Conservation (phyloP, 2,113 vertebrate genomes). For the Steatornis caripensis region DNA sequence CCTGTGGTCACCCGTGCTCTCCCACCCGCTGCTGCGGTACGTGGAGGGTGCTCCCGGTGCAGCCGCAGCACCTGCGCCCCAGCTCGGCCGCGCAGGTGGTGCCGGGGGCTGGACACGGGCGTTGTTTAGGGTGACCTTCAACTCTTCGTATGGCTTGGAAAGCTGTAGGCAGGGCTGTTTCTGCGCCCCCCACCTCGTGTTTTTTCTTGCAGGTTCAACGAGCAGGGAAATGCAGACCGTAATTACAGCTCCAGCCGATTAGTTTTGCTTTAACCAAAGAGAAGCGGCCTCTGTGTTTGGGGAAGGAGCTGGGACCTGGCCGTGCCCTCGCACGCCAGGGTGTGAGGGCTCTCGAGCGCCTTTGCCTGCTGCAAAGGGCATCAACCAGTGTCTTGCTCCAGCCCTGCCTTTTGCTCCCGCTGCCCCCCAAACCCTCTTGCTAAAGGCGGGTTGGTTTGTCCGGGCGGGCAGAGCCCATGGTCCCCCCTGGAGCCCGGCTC, state of each 20-base stretch:
- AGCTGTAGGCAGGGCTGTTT: background rate
- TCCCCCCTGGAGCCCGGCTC: background rate
- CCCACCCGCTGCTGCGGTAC: background rate
- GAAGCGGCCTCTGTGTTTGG: background rate
- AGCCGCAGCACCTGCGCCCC: background rate
- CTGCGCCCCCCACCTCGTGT: background rate
- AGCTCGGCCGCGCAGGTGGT: fast-evolving
- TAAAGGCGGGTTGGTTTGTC: background rate
- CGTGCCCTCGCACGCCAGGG: fast-evolving
- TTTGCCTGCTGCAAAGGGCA: background rate
- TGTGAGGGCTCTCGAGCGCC: fast-evolving
- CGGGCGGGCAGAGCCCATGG: background rate
- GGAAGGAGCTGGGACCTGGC: background rate
- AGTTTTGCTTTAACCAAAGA: background rate
- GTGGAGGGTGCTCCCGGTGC: background rate
- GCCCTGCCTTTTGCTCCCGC: fast-evolving
- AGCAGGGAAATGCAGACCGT: background rate
- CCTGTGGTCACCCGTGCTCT: too few relatives aligned
- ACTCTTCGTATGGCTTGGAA: background rate
- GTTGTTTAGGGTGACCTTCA: background rate
- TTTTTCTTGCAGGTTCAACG: background rate
- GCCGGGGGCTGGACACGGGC: fast-evolving
- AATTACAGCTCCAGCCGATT: background rate
- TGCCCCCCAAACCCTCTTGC: background rate
- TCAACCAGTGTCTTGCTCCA: background rate